Percentiles rank a stretch among this genome's conserved stretches.
These are phyloP conservation scores for Falco novaeseelandiae DNA, from an alignment of 2,797 vertebrate genomes.

Conservation along the genomic window DNA sequence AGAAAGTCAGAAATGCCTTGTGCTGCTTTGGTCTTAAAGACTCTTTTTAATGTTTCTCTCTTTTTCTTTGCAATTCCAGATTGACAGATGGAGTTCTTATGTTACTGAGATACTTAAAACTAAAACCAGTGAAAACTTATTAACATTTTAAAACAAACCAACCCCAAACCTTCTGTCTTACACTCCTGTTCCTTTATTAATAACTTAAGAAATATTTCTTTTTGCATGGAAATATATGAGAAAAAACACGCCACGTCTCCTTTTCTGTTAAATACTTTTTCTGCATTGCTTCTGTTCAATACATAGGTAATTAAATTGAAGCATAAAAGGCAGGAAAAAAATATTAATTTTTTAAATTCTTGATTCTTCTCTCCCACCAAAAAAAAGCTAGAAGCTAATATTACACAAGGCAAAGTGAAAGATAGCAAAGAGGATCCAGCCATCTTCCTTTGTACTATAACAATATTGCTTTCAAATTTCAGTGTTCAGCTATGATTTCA, in stretches of 20 bases:
- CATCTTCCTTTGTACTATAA: neutral
- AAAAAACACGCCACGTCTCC: neutral
- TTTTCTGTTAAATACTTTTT: neutral
- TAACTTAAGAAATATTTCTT: neutral
- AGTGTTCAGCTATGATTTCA: neutral
- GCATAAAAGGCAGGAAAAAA: neutral
- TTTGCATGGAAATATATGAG: neutral
- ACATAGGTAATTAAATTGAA: neutral
- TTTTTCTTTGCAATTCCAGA: neutral
- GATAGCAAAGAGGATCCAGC: neutral
- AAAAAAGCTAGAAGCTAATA: neutral
- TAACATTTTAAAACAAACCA: neutral
- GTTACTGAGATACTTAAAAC: neutral
- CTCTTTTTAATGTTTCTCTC: neutral
- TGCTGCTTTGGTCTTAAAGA: neutral
- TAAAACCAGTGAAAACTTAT: neutral
- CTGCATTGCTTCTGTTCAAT: neutral
- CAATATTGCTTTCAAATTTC: neutral
- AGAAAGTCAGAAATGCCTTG: neutral
- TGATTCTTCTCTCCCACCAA: neutral
- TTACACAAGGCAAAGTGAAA: neutral
- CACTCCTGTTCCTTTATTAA: neutral
- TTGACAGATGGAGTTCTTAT: neutral
- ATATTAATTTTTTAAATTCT: neutral
- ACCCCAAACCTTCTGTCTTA: neutral